These are phyloP conservation scores for Tetropium fuscum DNA, from an alignment of 2,888 invertebrate genomes.

Conservation along the genomic window DNA sequence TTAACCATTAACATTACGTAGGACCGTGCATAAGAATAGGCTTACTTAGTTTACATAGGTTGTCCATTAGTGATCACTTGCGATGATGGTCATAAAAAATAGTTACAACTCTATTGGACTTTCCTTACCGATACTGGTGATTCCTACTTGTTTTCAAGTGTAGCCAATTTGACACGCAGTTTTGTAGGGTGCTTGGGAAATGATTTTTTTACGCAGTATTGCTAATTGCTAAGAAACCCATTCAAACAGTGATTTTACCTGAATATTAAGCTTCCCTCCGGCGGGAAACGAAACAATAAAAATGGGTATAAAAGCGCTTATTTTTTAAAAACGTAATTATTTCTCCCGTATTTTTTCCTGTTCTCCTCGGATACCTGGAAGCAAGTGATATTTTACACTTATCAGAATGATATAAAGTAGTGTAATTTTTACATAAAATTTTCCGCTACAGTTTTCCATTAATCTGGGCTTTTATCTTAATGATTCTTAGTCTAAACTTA, in stretches of 20 bases:
- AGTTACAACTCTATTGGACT: too few relatives aligned
- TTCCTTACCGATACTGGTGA: too few relatives aligned
- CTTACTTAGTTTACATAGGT: too few relatives aligned
- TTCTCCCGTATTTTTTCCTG: constrained; percentile 56
- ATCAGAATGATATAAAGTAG: constrained; percentile 66
- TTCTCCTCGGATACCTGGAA: constrained; percentile 59
- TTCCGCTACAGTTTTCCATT: constrained; percentile 67
- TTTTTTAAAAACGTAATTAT: constrained; percentile 61
- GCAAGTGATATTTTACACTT: constrained; percentile 65
- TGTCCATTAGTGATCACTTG: too few relatives aligned
- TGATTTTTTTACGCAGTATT: too few relatives aligned
- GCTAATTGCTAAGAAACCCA: too few relatives aligned
- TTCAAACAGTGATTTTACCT: constrained; percentile 8
- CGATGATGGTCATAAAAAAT: too few relatives aligned
- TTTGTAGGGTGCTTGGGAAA: too few relatives aligned
- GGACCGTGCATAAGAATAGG: too few relatives aligned
- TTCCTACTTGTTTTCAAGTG: too few relatives aligned
- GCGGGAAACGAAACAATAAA: constrained; percentile 28
- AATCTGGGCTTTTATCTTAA: constrained; percentile 67
- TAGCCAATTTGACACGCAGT: too few relatives aligned
- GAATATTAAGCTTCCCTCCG: neutral
- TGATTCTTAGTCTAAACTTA: constrained; percentile 66
- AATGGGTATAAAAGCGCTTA: constrained; percentile 25
- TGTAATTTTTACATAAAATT: constrained; percentile 67
- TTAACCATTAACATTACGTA: too few relatives aligned